Percentiles rank a stretch among this genome's conserved stretches.
Conservation (phyloP, 2,888 invertebrate genomes). For the Tetanocera ferruginea region DNA sequence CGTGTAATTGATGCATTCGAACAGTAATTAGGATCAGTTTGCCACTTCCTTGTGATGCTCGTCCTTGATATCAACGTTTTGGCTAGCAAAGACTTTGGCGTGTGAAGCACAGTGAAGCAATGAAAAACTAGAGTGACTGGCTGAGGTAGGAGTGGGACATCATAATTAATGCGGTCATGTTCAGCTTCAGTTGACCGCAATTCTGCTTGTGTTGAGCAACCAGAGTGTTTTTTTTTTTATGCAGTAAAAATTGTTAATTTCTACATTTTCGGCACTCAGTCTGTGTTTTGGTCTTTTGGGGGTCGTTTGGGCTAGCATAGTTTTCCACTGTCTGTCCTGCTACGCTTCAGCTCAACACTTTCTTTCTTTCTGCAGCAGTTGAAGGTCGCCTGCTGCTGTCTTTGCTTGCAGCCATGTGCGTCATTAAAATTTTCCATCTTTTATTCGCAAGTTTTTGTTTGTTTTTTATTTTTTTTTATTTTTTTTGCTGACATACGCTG, state of each 20-base stretch:
- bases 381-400: not conserved
- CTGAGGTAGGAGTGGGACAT: not conserved
- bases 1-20: constrained; percentile 54
- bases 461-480: too few species aligned
- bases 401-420: constrained; percentile 18
- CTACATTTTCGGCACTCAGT: not conserved
- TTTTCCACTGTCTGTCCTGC: not conserved
- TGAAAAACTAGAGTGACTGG: not conserved
- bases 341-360: not conserved
- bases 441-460: not conserved
- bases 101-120: constrained; percentile 26
- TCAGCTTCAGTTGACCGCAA: not conserved
- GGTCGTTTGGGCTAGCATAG: not conserved
- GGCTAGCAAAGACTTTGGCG: constrained; percentile 32
- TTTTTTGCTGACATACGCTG: constrained; percentile 1
- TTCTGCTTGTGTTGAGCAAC: not conserved
- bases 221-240: not conserved
- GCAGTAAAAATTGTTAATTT: constrained; percentile 8
- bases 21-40: constrained; percentile 53
- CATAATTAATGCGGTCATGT: constrained; percentile 10
- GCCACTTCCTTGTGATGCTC: constrained; percentile 16
- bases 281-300: not conserved
- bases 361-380: not conserved
- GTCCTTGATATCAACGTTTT: not conserved
- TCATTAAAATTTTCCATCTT: not conserved